Evolutionary conservation across 2,888 invertebrate species (phyloP).

Genomic region (Idaea biselata): DNA sequence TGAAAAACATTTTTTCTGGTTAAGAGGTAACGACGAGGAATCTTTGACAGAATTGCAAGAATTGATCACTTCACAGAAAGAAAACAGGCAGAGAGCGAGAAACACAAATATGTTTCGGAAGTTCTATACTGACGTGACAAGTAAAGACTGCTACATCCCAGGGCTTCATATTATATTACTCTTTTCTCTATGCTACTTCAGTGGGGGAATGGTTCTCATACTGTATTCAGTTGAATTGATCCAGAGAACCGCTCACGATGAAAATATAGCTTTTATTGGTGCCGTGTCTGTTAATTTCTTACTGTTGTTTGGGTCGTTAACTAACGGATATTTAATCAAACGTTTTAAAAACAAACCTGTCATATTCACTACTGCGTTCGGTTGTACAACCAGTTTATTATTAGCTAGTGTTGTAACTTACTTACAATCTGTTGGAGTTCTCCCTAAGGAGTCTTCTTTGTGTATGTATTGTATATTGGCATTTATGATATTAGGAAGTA

Average conservation of each 20-base stretch:
- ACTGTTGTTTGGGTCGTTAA: neutral
- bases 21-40: constrained; percentile 23
- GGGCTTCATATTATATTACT: neutral
- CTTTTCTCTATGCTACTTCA: neutral
- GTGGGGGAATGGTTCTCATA: neutral
- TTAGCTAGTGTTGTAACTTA: neutral
- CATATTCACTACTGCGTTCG: neutral
- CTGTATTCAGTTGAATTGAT: neutral
- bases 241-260: neutral
- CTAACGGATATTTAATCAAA: neutral
- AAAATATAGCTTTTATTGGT: neutral
- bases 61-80: constrained; percentile 14
- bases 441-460: constrained; percentile 4
- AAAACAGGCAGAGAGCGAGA: neutral
- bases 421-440: neutral
- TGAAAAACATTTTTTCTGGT: constrained; percentile 22
- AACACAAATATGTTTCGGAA: neutral
- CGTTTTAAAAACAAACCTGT: neutral
- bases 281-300: neutral
- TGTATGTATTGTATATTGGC: constrained; percentile 11
- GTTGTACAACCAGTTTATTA: neutral
- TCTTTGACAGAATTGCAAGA: constrained; percentile 20
- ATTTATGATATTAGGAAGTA: constrained; percentile 2
- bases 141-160: constrained; percentile 13
- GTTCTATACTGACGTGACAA: constrained; percentile 4